Base-by-base conservation (phyloP, 1,140 invertebrate species). In the Ips nitidus region DNA sequence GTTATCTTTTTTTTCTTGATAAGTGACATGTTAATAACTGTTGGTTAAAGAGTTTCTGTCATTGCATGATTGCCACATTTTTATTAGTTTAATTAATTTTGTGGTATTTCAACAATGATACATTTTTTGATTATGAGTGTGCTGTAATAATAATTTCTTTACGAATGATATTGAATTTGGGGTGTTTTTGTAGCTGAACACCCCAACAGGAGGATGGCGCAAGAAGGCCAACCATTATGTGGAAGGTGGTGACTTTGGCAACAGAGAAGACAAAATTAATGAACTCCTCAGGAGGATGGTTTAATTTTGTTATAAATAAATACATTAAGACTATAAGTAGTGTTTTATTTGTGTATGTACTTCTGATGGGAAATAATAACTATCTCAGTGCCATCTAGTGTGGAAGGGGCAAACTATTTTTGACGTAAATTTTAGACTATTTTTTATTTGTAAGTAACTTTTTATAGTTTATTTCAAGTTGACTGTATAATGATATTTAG, bases 221-320 rank as follows among this genome's bases (percentile, higher is more conserved):
- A 98, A 98, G 88, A 99, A 99, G 89, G 94, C 93, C 61, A 98
- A 95, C 81, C 98, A 99, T 81, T 99, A 96, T 82, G 97, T 98
- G 56, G 97, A 99, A 83, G 98, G 98, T 81, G 98, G 98, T 80
- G 98, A 99, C 84, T 99, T 97, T 81, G 98, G 98, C 71, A 97
- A 97, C 84, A 88, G 98, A 73, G 98, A 99, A 84, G 94, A 98
- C 77, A 92, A 95, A 82, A 94, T 99, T 79, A 99, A 99, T 82
- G 88, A 90, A 80, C 89, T 99, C 71, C 87, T 99, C 69, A 90
- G 93, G 82, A 90, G 90, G 82, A 99, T 99, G 98, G 90, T 99
- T 81, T 99, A 97, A 95, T 22, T 22, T 22, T 22, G 22, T 22
- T 22, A 22, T 22, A 22, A 22, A 22, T 22, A 22, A 22, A 22